phyloP scores from a whole-genome alignment of 53 echinoderm and acorn worm species.

The Arbacia lixula region DNA sequence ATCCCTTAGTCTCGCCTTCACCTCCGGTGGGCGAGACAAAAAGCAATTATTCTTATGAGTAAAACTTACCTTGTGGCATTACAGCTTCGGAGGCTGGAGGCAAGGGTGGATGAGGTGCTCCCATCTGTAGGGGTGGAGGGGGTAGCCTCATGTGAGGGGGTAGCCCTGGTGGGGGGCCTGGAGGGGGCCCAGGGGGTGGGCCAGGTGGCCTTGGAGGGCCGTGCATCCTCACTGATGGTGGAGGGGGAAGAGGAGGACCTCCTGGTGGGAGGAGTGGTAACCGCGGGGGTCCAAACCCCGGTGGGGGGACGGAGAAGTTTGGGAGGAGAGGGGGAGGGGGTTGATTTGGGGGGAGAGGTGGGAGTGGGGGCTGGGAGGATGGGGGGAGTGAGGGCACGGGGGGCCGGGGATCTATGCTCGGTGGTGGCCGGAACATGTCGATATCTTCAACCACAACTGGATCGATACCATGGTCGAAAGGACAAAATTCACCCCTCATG shows the following conservation, averaged over 20 bases:
- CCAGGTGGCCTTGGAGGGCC: constrained; percentile 62
- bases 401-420: constrained; percentile 40
- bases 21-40: too few relatives aligned
- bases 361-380: constrained; percentile 69
- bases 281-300: constrained; percentile 28
- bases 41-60: neutral
- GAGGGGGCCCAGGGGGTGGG: constrained; percentile 71
- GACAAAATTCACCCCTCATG: constrained; percentile 95
- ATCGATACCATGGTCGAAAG: constrained; percentile 93
- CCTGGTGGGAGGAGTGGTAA: constrained; percentile 48
- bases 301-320: constrained; percentile 47
- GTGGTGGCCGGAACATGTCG: constrained; percentile 48
- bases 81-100: constrained; percentile 53
- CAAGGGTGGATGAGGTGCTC: constrained; percentile 37
- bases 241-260: constrained; percentile 6
- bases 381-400: constrained; percentile 71
- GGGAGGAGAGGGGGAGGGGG: constrained; percentile 62
- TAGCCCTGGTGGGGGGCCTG: constrained; percentile 59
- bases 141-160: constrained; percentile 56
- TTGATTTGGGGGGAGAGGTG: constrained; percentile 55
- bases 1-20: too few relatives aligned
- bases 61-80: constrained; percentile 34
- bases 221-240: constrained; percentile 33
- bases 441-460: constrained; percentile 95
- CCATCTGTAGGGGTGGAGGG: constrained; percentile 42